Percentiles rank a stretch among this genome's conserved stretches.
phyloP scores from a whole-genome alignment of 2,113 vertebrate species.

The Rhynchomys soricoides region DNA sequence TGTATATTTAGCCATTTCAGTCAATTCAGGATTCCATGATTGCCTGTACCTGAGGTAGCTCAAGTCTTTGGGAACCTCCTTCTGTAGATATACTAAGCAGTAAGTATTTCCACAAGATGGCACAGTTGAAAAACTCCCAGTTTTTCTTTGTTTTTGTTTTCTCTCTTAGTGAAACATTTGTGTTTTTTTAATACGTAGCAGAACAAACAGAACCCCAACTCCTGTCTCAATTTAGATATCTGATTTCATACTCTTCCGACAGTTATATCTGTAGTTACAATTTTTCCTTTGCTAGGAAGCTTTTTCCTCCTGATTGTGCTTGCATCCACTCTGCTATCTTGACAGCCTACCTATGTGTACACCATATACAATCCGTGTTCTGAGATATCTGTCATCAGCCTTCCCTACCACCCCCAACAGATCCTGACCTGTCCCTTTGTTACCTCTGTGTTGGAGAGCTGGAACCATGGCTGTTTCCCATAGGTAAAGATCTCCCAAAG shows the following conservation, averaged over 20 bases:
- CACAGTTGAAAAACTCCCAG: conserved; percentile 1
- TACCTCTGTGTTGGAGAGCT: conserved; percentile 99
- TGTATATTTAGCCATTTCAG: not conserved
- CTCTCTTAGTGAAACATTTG: not conserved
- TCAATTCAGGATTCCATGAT: fast-evolving
- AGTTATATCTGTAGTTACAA: not conserved
- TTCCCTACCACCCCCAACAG: not conserved
- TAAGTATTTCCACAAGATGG: conserved; percentile 45
- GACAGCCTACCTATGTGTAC: not conserved
- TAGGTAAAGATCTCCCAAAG: conserved; percentile 99
- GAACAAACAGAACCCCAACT: not conserved
- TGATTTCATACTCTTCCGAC: conserved; percentile 3
- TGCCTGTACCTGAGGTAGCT: not conserved
- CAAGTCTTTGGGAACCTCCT: not conserved
- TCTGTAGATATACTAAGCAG: not conserved
- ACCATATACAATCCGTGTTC: not conserved
- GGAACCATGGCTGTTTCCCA: conserved; percentile 99
- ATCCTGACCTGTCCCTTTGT: not conserved
- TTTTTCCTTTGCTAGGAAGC: not conserved
- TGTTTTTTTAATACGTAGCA: not conserved
- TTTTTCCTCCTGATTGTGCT: too few species aligned
- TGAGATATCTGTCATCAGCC: not conserved
- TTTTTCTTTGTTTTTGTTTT: not conserved
- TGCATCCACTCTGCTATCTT: not conserved
- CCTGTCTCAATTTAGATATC: not conserved